Percentiles rank a stretch among this genome's conserved stretches.
These are phyloP conservation scores for Ceraclea dissimilis DNA, from an alignment of 2,888 invertebrate genomes.

Conservation along the genomic window DNA sequence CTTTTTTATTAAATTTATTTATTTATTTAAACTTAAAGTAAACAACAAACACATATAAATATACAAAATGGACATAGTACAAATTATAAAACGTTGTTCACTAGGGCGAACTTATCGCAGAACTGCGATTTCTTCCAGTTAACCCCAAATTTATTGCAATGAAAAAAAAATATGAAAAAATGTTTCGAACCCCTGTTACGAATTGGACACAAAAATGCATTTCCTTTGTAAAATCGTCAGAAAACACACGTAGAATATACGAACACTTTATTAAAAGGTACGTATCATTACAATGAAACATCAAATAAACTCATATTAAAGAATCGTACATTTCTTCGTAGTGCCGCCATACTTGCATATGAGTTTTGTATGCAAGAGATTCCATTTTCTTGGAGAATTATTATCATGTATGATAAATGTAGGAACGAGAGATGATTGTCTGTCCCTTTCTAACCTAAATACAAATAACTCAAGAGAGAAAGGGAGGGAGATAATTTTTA, in stretches of 20 bases:
- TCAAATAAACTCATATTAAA: neutral
- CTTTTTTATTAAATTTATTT: too few relatives aligned
- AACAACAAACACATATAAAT: too few relatives aligned
- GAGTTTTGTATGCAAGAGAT: neutral
- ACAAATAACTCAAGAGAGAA: neutral
- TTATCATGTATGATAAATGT: neutral
- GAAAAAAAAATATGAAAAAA: too few relatives aligned
- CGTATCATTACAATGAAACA: neutral
- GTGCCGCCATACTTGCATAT: neutral
- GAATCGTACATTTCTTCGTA: neutral
- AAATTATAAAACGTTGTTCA: too few relatives aligned
- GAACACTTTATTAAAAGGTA: neutral
- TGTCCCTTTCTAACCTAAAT: neutral
- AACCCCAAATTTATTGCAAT: too few relatives aligned
- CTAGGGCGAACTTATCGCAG: too few relatives aligned
- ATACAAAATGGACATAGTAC: too few relatives aligned
- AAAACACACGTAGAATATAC: neutral
- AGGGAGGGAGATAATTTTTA: neutral
- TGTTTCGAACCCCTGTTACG: neutral
- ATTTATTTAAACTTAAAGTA: too few relatives aligned
- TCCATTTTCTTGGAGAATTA: conserved; percentile 2
- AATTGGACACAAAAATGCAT: conserved; percentile 1
- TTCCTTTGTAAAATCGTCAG: neutral
- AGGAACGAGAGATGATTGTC: neutral
- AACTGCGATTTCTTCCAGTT: too few relatives aligned